These are phyloP conservation scores for Sinosuthora webbiana DNA, from an alignment of 2,113 vertebrate genomes.

Conservation along the genomic window DNA sequence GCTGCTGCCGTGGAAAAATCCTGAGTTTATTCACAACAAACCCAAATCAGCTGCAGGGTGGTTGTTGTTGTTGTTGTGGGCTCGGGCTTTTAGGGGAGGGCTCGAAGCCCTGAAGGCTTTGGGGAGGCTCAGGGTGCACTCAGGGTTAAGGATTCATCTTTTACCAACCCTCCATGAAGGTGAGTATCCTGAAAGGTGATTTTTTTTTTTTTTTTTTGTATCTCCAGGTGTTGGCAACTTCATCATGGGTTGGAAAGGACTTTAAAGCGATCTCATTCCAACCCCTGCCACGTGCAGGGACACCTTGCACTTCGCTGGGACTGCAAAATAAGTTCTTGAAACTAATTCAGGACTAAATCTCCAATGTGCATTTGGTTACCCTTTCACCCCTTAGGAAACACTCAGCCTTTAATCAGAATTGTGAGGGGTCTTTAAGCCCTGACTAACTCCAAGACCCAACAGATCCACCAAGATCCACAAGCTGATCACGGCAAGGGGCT, in stretches of 20 bases:
- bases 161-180: not conserved
- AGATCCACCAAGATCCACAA: not conserved
- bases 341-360: not conserved
- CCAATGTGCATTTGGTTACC: not conserved
- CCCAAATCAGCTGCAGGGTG: not conserved
- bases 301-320: not conserved
- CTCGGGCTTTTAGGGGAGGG: not conserved
- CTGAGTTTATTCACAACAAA: not conserved
- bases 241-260: not conserved
- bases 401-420: not conserved
- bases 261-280: not conserved
- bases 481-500: not conserved
- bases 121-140: not conserved
- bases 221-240: not conserved
- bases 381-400: not conserved
- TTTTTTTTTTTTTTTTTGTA: not conserved
- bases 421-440: not conserved
- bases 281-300: not conserved
- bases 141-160: not conserved
- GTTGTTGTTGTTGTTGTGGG: not conserved
- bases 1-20: not conserved
- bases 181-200: not conserved
- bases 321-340: not conserved
- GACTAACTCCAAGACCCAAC: not conserved
- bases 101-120: not conserved